These are phyloP conservation scores for Schmidtea mediterranea DNA, from an alignment of 1,140 invertebrate species.

Conservation along the genomic window DNA sequence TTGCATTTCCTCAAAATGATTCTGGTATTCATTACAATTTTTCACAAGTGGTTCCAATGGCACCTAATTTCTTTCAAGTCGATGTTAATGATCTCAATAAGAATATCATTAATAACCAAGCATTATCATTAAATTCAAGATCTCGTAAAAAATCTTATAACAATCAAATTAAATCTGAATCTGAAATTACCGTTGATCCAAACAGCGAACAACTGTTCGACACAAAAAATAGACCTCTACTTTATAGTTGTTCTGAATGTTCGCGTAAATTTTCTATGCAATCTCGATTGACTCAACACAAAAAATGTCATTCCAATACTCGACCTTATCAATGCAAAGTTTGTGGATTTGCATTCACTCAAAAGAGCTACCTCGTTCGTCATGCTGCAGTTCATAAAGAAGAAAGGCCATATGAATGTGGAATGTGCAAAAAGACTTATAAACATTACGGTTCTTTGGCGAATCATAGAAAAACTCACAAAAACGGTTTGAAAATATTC, in stretches of 20 bases:
- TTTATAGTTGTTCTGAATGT: neutral
- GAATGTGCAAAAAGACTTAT: constrained; percentile 15
- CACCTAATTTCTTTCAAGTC: too few species aligned
- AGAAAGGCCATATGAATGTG: constrained; percentile 18
- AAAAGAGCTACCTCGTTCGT: constrained; percentile 16
- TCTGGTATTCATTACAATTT: too few species aligned
- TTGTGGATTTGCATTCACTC: constrained; percentile 21
- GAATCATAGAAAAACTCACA: neutral
- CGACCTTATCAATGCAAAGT: constrained; percentile 13
- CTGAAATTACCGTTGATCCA: too few species aligned
- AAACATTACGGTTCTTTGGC: constrained; percentile 11
- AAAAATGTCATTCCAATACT: constrained; percentile 1
- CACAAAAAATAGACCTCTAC: neutral
- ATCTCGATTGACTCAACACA: neutral
- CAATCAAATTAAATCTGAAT: too few species aligned
- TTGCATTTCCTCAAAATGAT: too few species aligned
- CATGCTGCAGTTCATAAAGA: constrained; percentile 20
- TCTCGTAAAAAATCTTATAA: too few species aligned
- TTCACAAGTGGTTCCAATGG: too few species aligned
- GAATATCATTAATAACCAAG: too few species aligned
- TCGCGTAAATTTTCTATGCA: neutral
- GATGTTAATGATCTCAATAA: too few species aligned
- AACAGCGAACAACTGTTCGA: neutral
- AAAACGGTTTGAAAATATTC: too few species aligned
- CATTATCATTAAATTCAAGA: too few species aligned